Conservation (phyloP, 2,797 vertebrate genomes). For the Micromesistius poutassou region DNA sequence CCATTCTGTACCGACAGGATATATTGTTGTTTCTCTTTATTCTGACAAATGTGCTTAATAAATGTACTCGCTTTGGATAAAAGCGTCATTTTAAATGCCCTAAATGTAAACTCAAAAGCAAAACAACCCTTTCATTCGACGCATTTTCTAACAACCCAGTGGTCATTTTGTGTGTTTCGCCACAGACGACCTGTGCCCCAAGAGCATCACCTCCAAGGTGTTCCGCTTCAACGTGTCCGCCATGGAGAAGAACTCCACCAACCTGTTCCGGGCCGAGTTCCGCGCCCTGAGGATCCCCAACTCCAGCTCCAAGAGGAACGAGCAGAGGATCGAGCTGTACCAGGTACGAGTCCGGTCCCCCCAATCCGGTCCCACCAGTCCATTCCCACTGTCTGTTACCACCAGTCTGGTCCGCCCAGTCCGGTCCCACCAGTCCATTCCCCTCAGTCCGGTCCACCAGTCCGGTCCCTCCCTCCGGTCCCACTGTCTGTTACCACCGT, state of each 20-base stretch:
- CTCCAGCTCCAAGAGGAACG: conserved; percentile 82
- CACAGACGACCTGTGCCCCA: conserved; percentile 91
- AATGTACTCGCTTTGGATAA: too few relatives aligned
- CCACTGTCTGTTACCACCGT: background rate
- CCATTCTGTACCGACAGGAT: too few relatives aligned
- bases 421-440: too few relatives aligned
- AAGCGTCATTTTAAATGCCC: too few relatives aligned
- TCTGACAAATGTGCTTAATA: too few relatives aligned
- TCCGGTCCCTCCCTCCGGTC: too few relatives aligned
- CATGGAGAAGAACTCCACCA: conserved; percentile 95
- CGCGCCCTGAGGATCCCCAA: conserved; percentile 89
- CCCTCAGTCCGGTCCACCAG: too few relatives aligned
- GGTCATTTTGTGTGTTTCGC: conserved; percentile 21
- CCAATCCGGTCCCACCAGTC: too few relatives aligned
- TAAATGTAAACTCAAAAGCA: too few relatives aligned
- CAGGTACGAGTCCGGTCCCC: conserved; percentile 76
- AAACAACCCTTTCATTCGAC: background rate
- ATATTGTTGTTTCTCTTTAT: too few relatives aligned
- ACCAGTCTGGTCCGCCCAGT: too few relatives aligned
- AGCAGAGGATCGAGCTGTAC: conserved; percentile 96
- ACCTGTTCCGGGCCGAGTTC: conserved; percentile 95
- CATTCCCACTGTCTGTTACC: background rate
- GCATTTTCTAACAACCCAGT: background rate
- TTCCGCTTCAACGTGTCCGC: conserved; percentile 94
- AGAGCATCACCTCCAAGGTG: conserved; percentile 89